Evolutionary conservation across 2,888 invertebrate genomes (phyloP).

Genomic region (Lasioglossum morio): DNA sequence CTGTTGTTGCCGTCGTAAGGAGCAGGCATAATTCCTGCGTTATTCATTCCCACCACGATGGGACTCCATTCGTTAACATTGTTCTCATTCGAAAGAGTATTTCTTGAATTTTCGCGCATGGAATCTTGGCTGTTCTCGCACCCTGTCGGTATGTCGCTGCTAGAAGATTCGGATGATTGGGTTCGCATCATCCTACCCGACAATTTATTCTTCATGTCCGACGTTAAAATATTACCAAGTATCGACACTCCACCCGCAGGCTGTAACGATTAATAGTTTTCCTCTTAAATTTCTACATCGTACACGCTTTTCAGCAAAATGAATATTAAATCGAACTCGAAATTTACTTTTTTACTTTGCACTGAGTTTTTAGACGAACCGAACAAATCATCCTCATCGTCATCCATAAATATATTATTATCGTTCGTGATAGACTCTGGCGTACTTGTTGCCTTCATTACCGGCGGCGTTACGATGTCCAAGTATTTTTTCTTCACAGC

Average conservation of each 20-base stretch:
- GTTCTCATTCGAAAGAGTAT: slow-evolving; percentile 33
- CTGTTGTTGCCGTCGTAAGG: slow-evolving; percentile 53
- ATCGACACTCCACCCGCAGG: slow-evolving; percentile 86
- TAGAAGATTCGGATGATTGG: slow-evolving; percentile 74
- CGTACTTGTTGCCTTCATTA: slow-evolving; percentile 75
- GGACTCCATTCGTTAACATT: slow-evolving; percentile 38
- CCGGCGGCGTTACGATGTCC: slow-evolving; percentile 60
- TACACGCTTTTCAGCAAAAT: not conserved
- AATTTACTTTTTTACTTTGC: slow-evolving; percentile 65
- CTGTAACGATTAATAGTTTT: slow-evolving; percentile 80
- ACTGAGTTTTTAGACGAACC: slow-evolving; percentile 60
- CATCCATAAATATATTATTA: slow-evolving; percentile 77
- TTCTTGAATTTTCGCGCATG: slow-evolving; percentile 8
- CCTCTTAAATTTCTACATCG: not conserved
- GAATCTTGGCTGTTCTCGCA: slow-evolving; percentile 45
- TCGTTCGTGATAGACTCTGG: slow-evolving; percentile 73
- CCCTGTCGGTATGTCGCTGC: slow-evolving; percentile 64
- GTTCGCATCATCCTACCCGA: slow-evolving; percentile 70
- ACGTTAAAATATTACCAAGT: slow-evolving; percentile 84
- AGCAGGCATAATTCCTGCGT: slow-evolving; percentile 33
- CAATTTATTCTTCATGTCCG: slow-evolving; percentile 71
- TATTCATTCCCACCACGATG: slow-evolving; percentile 31
- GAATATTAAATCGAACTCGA: not conserved
- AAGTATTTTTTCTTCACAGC: slow-evolving; percentile 62
- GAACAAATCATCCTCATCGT: slow-evolving; percentile 77